Evolutionary conservation across 2,888 invertebrate genomes (phyloP).

Genomic region (Hyles lineata): DNA sequence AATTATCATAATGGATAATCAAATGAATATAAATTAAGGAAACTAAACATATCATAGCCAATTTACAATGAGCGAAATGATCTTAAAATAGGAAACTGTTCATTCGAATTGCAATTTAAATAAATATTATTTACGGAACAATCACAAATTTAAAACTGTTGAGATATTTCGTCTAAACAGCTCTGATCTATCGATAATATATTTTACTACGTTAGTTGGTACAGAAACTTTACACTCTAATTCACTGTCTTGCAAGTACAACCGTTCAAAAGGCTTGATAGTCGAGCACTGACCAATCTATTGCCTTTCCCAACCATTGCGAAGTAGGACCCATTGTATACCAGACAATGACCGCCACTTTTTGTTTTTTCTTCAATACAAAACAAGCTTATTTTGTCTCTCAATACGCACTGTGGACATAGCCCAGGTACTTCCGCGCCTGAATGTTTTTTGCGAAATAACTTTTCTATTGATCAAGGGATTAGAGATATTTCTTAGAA

Average conservation of each 20-base stretch:
- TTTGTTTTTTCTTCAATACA: slow-evolving; percentile 29
- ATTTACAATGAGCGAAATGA: too few species aligned
- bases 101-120: too few species aligned
- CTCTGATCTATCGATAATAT: not conserved
- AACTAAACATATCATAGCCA: too few species aligned
- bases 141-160: too few species aligned
- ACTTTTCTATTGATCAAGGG: not conserved
- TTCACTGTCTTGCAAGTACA: slow-evolving; percentile 10
- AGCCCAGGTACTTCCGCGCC: not conserved
- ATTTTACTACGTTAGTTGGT: not conserved
- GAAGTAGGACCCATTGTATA: slow-evolving; percentile 26
- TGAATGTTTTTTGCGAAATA: slow-evolving; percentile 13
- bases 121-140: too few species aligned
- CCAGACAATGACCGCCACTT: slow-evolving; percentile 23
- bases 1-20: not conserved
- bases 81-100: too few species aligned
- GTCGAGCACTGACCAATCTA: slow-evolving; percentile 15
- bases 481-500: not conserved
- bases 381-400: slow-evolving; percentile 22
- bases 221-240: slow-evolving; percentile 7
- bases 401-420: slow-evolving; percentile 3
- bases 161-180: not conserved
- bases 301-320: slow-evolving; percentile 22
- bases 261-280: slow-evolving; percentile 8
- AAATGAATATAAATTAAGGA: not conserved